Evolutionary conservation across 2,888 invertebrate genomes (phyloP).

Genomic region (Ormyrus thymus): DNA sequence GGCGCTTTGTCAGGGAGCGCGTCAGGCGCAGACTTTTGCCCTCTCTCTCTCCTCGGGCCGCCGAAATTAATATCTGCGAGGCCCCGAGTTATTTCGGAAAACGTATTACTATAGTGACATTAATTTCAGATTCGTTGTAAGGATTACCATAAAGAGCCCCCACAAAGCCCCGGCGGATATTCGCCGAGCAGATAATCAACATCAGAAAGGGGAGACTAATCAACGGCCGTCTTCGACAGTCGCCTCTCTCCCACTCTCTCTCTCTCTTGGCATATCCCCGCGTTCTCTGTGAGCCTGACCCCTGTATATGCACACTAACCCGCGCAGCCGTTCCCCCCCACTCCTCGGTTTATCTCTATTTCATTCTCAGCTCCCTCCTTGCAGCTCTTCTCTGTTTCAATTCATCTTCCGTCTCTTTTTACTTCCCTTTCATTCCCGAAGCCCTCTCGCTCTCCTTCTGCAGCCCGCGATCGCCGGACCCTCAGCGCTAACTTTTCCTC

Average conservation of each 20-base stretch:
- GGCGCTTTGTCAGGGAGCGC: constrained; percentile 34
- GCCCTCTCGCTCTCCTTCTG: not conserved
- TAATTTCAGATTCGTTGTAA: constrained; percentile 56
- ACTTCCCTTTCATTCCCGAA: not conserved
- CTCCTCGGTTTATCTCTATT: constrained; percentile 33
- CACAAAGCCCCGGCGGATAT: constrained; percentile 45
- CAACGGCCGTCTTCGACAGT: constrained; percentile 58
- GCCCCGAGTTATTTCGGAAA: constrained; percentile 43
- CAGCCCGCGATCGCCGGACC: constrained; percentile 8
- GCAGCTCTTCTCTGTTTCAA: constrained; percentile 19
- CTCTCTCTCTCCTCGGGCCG: constrained; percentile 17
- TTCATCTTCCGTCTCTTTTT: not conserved
- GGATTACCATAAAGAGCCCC: constrained; percentile 55
- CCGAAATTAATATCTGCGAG: constrained; percentile 47
- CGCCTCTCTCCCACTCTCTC: constrained; percentile 17
- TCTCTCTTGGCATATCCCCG: constrained; percentile 4
- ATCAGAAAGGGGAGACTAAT: constrained; percentile 57
- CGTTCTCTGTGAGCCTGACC: constrained; percentile 31
- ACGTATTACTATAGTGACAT: constrained; percentile 55
- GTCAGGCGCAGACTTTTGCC: constrained; percentile 48
- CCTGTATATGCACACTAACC: not conserved
- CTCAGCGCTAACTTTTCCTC: constrained; percentile 31
- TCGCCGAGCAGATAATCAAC: constrained; percentile 54
- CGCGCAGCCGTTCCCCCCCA: not conserved
- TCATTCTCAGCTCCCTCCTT: constrained; percentile 12